Evolutionary conservation across 92 coral and sea anemone species (phyloP).

Genomic region (Epizoanthus fatuus): DNA sequence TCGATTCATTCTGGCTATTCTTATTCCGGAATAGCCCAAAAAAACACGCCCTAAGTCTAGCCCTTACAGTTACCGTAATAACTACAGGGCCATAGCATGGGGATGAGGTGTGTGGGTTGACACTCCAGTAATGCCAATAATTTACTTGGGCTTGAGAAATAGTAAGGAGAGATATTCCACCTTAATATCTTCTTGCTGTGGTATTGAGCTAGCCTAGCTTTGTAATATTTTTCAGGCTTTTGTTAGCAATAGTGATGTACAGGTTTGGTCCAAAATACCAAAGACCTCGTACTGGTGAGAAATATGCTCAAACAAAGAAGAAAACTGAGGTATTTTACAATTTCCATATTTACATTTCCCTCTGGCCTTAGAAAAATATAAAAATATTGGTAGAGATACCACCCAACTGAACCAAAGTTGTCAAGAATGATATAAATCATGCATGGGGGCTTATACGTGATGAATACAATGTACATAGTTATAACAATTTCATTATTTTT

Average conservation of each 20-base stretch:
- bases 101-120: too few species aligned
- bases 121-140: too few species aligned
- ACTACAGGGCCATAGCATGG: too few species aligned
- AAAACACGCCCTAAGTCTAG: too few species aligned
- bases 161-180: too few species aligned
- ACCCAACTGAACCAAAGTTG: not conserved
- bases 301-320: constrained; percentile 7
- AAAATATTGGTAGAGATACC: not conserved
- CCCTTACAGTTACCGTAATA: too few species aligned
- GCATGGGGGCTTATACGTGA: not conserved
- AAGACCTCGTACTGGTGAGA: constrained; percentile 6
- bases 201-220: too few species aligned
- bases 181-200: too few species aligned
- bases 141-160: too few species aligned
- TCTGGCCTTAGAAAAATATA: not conserved
- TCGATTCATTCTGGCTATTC: too few species aligned
- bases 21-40: too few species aligned
- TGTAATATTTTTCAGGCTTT: not conserved
- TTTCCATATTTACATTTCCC: not conserved
- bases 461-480: not conserved
- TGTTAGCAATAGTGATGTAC: not conserved
- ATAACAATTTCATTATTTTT: not conserved
- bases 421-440: not conserved
- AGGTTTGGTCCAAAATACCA: constrained; percentile 8
- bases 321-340: not conserved